phyloP scores from a whole-genome alignment of 2,113 vertebrate species.

The Sebastes schlegelii region DNA sequence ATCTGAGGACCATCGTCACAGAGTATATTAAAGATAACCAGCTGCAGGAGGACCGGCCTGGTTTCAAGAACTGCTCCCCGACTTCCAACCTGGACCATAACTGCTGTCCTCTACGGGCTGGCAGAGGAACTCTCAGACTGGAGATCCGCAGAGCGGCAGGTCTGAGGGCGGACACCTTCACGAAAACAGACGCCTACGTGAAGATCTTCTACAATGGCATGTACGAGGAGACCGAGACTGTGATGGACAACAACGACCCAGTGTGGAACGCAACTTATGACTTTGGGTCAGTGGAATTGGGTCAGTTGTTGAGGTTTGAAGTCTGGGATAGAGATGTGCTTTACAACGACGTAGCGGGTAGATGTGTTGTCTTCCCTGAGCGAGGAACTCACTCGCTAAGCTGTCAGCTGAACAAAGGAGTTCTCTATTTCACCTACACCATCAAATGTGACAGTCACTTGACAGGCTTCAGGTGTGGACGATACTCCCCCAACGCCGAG shows the following conservation, averaged over 20 bases:
- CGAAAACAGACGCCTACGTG: conserved; percentile 82
- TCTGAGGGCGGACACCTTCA: conserved; percentile 80
- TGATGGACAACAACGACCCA: conserved; percentile 81
- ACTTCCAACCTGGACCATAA: conserved; percentile 81
- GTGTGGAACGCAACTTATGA: conserved; percentile 77
- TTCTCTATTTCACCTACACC: conserved; percentile 82
- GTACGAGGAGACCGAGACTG: conserved; percentile 78
- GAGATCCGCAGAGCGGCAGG: conserved; percentile 75
- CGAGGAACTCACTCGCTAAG: conserved; percentile 77
- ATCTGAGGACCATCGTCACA: conserved; percentile 68
- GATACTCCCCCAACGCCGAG: conserved; percentile 79
- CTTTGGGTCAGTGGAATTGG: conserved; percentile 82
- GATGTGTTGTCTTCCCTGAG: conserved; percentile 77
- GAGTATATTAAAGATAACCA: conserved; percentile 81
- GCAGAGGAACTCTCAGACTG: conserved; percentile 76
- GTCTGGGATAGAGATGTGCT: conserved; percentile 85
- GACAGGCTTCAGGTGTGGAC: conserved; percentile 80
- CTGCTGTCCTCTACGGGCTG: conserved; percentile 81
- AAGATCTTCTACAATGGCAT: conserved; percentile 81
- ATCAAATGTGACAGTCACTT: conserved; percentile 79
- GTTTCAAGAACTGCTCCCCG: conserved; percentile 73
- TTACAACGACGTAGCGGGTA: conserved; percentile 78
- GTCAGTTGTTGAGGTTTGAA: conserved; percentile 80
- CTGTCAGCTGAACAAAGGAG: conserved; percentile 80
- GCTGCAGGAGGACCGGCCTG: conserved; percentile 61